phyloP scores from a whole-genome alignment of 2,888 invertebrate species.

The Harpalus rufipes region DNA sequence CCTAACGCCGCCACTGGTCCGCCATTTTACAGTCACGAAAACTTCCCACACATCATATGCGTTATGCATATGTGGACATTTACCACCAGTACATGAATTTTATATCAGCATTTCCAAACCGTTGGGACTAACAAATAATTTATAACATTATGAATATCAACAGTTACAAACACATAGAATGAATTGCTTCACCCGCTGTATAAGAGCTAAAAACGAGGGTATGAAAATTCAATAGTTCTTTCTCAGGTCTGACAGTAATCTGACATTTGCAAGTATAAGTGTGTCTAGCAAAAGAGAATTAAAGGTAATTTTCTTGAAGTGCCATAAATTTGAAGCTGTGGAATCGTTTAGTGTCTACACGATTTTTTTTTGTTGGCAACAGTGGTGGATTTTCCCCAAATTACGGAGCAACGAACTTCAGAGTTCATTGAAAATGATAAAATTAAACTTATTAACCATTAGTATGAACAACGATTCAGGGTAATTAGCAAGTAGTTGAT shows the following conservation, averaged over 20 bases:
- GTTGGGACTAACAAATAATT: neutral
- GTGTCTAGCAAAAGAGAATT: neutral
- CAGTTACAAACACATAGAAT: neutral
- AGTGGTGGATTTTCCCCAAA: too few relatives aligned
- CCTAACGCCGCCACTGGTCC: too few relatives aligned
- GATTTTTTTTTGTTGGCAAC: neutral
- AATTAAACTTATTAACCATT: too few relatives aligned
- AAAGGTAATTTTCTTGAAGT: neutral
- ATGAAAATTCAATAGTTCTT: neutral
- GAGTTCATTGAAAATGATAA: too few relatives aligned
- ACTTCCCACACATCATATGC: neutral
- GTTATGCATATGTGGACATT: neutral
- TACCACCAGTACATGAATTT: neutral
- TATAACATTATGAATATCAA: neutral
- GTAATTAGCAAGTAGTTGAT: too few relatives aligned
- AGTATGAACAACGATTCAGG: too few relatives aligned
- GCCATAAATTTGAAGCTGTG: neutral
- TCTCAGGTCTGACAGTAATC: constrained; percentile 1
- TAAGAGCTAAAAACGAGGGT: neutral
- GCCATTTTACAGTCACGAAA: neutral
- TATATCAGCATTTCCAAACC: neutral
- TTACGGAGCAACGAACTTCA: too few relatives aligned
- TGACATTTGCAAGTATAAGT: constrained; percentile 10
- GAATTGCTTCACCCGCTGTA: neutral
- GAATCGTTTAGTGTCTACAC: neutral